Evolutionary conservation across 2,113 vertebrate genomes (phyloP), one percentile per base, ranked within the genome.

Genomic region (Bucco capensis): DNA sequence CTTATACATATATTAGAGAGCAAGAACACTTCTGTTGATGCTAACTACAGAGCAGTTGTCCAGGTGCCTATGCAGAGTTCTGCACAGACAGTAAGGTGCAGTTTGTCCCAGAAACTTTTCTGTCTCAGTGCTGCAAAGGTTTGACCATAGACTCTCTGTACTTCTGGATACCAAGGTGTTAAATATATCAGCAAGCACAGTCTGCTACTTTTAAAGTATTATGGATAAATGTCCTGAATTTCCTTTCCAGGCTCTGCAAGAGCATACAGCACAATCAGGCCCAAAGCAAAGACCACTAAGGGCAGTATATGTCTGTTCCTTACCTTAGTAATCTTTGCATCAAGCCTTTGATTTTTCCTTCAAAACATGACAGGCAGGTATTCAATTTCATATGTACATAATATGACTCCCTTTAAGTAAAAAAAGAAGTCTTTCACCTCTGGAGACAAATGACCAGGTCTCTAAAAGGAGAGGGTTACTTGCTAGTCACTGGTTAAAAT

Each of bases 401-500:
- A 28, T 9, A 35, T 10, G 19, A 67, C 16, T 62, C 15, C n/a
- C 47, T n/a, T 24, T 14, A 42, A 8, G 33, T 8, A 50, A 23
- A n/a, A 57, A 44, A 60, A 31, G 38, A 51, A n/a, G 27, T 33
- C 17, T 78, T 70, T 89, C 37, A 47, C 64, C 40, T 71, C 38
- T 38, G 38, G 21, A 80, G 65, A 51, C 56, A 70, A 85, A 61
- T 16, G 15, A 30, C 14, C 25, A 21, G 5, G 1, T 53, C 35
- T 30, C 28, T 67, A n/a, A 78, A 69, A 83, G 76, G 62, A 76
- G n/a, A 17, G 57, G 54, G 94, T 92, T 89, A 76, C 62, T 84
- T 88, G 79, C 14, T 90, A 86, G 76, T 78, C 83, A 44, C 82
- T 67, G n/a, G 91, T 95, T 96, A 88, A 92, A 94, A 91, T 95